Conservation (phyloP, 2,888 invertebrate genomes). For the Drosophila kanekoi region DNA sequence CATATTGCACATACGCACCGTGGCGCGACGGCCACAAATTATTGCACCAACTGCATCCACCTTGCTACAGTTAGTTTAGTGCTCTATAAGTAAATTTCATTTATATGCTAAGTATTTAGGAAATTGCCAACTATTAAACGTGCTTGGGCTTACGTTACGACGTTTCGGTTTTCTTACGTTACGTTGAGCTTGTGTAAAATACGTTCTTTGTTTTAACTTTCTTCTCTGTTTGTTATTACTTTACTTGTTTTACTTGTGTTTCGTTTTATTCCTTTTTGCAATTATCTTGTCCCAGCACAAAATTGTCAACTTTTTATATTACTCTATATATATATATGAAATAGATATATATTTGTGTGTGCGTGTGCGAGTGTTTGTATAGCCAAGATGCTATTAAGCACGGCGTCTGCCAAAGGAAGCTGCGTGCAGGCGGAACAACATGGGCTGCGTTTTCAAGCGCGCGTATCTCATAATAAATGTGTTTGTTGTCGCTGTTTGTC, state of each 20-base stretch:
- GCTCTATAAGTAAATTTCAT: slow-evolving; percentile 47
- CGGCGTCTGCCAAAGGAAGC: slow-evolving; percentile 10
- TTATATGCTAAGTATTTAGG: slow-evolving; percentile 49
- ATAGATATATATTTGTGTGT: slow-evolving; percentile 8
- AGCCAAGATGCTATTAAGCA: slow-evolving; percentile 59
- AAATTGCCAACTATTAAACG: slow-evolving; percentile 60
- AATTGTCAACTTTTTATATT: slow-evolving; percentile 57
- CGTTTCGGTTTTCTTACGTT: slow-evolving; percentile 7
- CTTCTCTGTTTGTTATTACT: slow-evolving; percentile 12
- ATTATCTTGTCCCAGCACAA: slow-evolving; percentile 76
- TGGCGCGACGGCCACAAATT: slow-evolving; percentile 21
- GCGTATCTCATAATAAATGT: slow-evolving; percentile 65
- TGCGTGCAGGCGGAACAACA: slow-evolving; percentile 15
- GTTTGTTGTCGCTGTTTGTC: slow-evolving; percentile 35
- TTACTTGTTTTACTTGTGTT: slow-evolving; percentile 17
- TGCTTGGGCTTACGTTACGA: slow-evolving; percentile 51
- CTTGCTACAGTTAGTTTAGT: slow-evolving; percentile 16
- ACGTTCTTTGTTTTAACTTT: slow-evolving; percentile 17
- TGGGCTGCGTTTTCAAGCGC: slow-evolving; percentile 45
- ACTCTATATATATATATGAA: slow-evolving; percentile 32
- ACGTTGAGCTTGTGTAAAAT: slow-evolving; percentile 8
- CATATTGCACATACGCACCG: slow-evolving; percentile 66
- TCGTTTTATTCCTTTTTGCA: slow-evolving; percentile 50
- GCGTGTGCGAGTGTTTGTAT: slow-evolving; percentile 30
- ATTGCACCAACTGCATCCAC: slow-evolving; percentile 10